Evolutionary conservation across 64 coral and sea anemone species (phyloP), one percentile per base, ranked within the genome.

Genomic region (Pachyseris speciosa): DNA sequence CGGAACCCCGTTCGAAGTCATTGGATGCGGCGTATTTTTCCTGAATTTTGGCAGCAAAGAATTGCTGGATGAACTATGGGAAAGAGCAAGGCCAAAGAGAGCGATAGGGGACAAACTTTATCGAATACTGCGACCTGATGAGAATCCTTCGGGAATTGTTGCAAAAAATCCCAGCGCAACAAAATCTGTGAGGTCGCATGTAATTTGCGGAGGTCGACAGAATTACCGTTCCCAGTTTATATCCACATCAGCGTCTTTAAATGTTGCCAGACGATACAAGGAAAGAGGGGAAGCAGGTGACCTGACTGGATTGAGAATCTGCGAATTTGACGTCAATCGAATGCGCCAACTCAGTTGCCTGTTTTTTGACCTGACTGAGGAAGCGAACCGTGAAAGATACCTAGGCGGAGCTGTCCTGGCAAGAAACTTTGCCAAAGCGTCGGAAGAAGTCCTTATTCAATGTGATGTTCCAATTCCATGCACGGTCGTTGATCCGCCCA

Each of bases 401-500:
- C 40, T 78, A 20, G 40, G 40, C 5, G 43, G 43, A 2, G 74
- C 74, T 47, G 74, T 78, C 43, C 43, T 45, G 5, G 37, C 34
- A 16, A 45, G 6, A 20, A 78, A 78, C 45, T 78, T 78, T 78
- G 34, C 74, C 6, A 78, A 78, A 15, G 42, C 33, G 45, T 78
- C 2, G 2, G 20, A 2, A 19, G 74, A 78, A 47, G 74, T 78
- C 22, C 74, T 78, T 78, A 31, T 78, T 22, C 33, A 20, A 45
- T 78, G 74, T 45, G 19, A 39, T 43, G 74, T 42, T 5, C 74
- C 74, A 51, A 47, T 78, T 44, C 74, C 74, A 43, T 78, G 74
- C 45, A 47, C 39, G 20, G 74, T 78, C 2, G 43, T 78, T 45
- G 39, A 43, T 72, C 29, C 4, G 30, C 29, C 30, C 15, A 2